Conservation (phyloP, 2,113 vertebrate species). For the Bucco capensis region DNA sequence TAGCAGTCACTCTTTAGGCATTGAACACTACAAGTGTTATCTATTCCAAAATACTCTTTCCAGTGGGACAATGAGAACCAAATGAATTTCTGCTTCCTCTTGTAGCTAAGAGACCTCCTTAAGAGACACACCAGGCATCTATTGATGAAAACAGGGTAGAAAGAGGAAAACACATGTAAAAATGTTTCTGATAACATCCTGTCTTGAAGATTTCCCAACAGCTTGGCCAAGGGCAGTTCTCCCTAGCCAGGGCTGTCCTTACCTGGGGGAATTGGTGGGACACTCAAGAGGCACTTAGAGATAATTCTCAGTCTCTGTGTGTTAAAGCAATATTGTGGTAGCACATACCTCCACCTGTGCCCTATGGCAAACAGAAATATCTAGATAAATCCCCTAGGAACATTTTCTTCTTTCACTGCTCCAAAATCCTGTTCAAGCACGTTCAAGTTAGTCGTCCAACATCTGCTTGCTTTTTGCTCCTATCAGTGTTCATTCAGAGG, state of each 20-base stretch:
- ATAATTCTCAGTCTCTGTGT: accelerated
- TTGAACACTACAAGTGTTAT: neutral
- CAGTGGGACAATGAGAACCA: neutral
- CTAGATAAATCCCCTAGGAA: neutral
- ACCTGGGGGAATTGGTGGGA: accelerated
- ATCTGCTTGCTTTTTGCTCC: neutral
- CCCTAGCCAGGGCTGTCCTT: neutral
- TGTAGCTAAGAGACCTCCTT: neutral
- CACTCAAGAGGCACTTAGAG: neutral
- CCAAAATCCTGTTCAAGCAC: neutral
- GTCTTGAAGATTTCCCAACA: neutral
- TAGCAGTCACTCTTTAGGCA: neutral
- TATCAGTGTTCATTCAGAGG: neutral
- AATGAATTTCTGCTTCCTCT: neutral
- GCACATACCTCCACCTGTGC: neutral
- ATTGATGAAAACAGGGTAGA: neutral
- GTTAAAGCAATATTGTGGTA: neutral
- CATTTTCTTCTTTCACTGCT: neutral
- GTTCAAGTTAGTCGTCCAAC: neutral
- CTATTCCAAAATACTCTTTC: neutral
- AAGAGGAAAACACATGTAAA: neutral
- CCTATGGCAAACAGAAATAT: neutral
- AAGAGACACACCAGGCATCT: neutral
- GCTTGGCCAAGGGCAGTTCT: neutral
- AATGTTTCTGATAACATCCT: neutral